Evolutionary conservation across 2,888 invertebrate genomes (phyloP).

Genomic region (Anthophora plumipes): DNA sequence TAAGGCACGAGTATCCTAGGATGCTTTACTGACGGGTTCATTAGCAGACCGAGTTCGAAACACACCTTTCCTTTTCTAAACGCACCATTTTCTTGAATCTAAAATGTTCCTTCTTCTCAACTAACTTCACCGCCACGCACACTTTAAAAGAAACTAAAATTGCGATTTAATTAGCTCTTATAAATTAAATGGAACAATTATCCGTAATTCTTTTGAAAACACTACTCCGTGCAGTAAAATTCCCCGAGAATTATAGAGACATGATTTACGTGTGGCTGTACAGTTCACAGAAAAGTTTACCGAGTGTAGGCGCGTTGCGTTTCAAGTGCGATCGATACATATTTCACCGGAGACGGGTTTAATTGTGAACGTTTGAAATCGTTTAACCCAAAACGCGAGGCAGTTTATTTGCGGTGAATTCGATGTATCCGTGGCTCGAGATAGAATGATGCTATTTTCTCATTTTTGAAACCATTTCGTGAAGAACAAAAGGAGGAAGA

Average conservation of each 20-base stretch:
- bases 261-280: background rate
- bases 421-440: constrained; percentile 29
- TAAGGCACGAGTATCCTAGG: no score
- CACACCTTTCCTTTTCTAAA: no score
- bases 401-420: constrained; percentile 47
- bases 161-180: no score
- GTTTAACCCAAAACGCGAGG: constrained; percentile 23
- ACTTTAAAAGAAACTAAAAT: no score
- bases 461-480: no score
- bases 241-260: background rate
- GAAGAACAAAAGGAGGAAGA: background rate
- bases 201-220: background rate
- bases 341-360: constrained; percentile 37
- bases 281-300: constrained; percentile 10
- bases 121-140: no score
- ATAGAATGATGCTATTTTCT: no score
- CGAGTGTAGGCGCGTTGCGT: background rate
- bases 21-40: no score
- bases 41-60: no score
- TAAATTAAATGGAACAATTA: background rate
- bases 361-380: constrained; percentile 38
- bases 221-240: background rate
- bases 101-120: no score
- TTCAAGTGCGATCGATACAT: constrained; percentile 38
- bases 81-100: no score